Conservation (phyloP, 2,113 vertebrate species). For the Carollia perspicillata region DNA sequence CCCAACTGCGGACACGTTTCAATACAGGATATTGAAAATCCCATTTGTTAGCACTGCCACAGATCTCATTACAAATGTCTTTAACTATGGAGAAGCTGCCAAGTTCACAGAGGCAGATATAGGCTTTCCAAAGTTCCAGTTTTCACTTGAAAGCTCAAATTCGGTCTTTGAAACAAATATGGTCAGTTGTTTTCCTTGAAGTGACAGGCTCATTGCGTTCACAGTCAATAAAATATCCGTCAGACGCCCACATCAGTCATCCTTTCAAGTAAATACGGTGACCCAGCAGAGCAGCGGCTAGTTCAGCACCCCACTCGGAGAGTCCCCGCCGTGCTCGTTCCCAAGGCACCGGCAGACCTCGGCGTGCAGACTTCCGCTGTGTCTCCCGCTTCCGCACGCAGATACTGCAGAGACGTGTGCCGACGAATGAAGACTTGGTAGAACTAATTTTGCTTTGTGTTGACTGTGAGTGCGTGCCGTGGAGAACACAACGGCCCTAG, state of each 20-base stretch:
- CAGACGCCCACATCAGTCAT: not conserved
- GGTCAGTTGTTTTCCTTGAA: not conserved
- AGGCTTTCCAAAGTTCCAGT: not conserved
- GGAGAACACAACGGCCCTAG: not conserved
- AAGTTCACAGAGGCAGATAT: not conserved
- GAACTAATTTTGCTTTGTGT: not conserved
- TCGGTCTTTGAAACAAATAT: not conserved
- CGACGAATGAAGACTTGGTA: not conserved
- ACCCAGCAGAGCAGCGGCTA: not conserved
- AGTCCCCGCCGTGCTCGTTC: not conserved
- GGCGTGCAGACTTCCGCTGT: too few species aligned
- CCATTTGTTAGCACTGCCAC: not conserved
- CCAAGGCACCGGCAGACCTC: too few species aligned
- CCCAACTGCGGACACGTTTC: not conserved
- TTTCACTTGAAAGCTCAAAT: not conserved
- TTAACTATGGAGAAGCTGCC: not conserved
- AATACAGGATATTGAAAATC: not conserved
- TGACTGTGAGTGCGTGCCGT: too few species aligned
- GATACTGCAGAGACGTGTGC: not conserved
- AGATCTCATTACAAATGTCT: not conserved
- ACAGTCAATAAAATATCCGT: not conserved
- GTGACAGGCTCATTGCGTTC: not conserved
- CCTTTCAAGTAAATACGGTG: not conserved
- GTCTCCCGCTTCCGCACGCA: not conserved
- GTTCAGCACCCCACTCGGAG: not conserved